phyloP scores from a whole-genome alignment of 2,888 invertebrate genomes.

The Oscheius sp. region DNA sequence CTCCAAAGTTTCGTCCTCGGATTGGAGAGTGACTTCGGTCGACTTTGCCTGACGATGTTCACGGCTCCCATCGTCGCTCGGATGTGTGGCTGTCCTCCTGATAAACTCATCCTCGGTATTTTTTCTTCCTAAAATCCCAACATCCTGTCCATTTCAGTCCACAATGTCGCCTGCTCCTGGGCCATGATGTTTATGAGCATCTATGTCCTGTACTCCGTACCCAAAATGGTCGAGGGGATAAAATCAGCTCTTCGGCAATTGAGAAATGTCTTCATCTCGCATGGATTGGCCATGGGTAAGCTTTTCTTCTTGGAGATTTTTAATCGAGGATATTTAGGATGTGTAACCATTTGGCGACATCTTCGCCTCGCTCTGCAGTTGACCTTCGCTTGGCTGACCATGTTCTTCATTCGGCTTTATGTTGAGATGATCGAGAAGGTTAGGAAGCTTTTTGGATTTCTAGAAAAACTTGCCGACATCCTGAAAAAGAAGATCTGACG shows the following conservation, averaged over 20 bases:
- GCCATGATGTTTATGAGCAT: constrained; percentile 74
- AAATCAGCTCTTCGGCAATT: constrained; percentile 55
- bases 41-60: constrained; percentile 75
- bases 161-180: constrained; percentile 75
- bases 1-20: constrained; percentile 74
- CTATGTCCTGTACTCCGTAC: constrained; percentile 74
- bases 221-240: constrained; percentile 73
- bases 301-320: not conserved
- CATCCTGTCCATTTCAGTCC: constrained; percentile 66
- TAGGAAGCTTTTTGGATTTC: no score
- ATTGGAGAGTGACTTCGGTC: constrained; percentile 72
- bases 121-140: no score
- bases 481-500: no score
- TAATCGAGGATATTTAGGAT: constrained; percentile 36
- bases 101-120: constrained; percentile 61
- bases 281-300: constrained; percentile 70
- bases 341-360: constrained; percentile 74
- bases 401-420: constrained; percentile 75
- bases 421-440: constrained; percentile 69
- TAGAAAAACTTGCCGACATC: no score
- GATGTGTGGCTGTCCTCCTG: constrained; percentile 74
- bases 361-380: constrained; percentile 76
- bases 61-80: constrained; percentile 76
- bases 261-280: constrained; percentile 72
- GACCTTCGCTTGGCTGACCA: constrained; percentile 76